phyloP scores from a whole-genome alignment of 1,140 invertebrate genomes.

The Riptortus pedestris region DNA sequence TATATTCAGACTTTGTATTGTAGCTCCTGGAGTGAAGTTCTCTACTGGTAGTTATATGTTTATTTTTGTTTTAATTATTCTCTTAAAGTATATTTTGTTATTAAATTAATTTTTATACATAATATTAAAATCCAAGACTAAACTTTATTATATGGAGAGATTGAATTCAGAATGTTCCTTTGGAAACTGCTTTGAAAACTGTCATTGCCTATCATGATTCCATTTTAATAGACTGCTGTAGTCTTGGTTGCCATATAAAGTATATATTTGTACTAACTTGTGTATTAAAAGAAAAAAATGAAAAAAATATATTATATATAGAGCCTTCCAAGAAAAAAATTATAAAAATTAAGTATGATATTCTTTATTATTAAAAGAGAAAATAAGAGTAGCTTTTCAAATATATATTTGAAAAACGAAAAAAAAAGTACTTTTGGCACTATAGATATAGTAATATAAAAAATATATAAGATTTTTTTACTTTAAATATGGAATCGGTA shows the following conservation, averaged over 20 bases:
- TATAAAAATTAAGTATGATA: slow-evolving; percentile 7
- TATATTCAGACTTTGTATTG: not conserved
- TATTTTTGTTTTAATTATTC: slow-evolving; percentile 1
- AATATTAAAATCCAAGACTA: slow-evolving; percentile 22
- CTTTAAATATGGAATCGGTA: slow-evolving; percentile 8
- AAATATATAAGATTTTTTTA: not conserved
- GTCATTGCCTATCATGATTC: slow-evolving; percentile 24
- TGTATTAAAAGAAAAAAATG: not conserved
- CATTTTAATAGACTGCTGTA: slow-evolving; percentile 26
- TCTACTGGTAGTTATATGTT: slow-evolving; percentile 22
- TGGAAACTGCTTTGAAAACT: slow-evolving; percentile 20
- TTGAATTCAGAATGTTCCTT: slow-evolving; percentile 3
- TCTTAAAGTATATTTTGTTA: slow-evolving; percentile 24
- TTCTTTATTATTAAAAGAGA: not conserved
- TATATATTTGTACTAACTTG: slow-evolving; percentile 24
- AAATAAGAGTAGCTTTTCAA: not conserved
- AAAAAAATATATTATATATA: slow-evolving; percentile 8
- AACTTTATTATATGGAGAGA: slow-evolving; percentile 11
- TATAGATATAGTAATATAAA: not conserved
- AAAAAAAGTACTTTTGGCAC: slow-evolving; percentile 12
- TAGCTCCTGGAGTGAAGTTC: slow-evolving; percentile 3
- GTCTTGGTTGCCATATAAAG: slow-evolving; percentile 21
- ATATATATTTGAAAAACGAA: not conserved
- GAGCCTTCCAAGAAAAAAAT: slow-evolving; percentile 23
- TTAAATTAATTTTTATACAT: slow-evolving; percentile 21